Evolutionary conservation across 2,113 vertebrate genomes (phyloP), one percentile per base, ranked within the genome.

Genomic region (Syngnathus floridae): DNA sequence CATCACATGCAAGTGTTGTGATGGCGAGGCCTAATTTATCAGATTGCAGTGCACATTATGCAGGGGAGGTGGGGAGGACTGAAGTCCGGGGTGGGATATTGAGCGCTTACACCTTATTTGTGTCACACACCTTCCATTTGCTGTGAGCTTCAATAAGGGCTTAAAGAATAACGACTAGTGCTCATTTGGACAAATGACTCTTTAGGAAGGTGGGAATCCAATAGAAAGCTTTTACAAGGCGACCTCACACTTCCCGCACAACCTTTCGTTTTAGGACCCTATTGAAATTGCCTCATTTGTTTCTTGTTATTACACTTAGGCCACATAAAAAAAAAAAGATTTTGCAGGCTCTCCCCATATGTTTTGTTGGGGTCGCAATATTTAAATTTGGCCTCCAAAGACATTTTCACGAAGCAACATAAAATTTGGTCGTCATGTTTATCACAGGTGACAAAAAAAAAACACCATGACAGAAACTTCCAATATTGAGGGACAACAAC

Each of bases 21-120:
- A 93, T 94, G 92, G 82, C 76, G 78, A 79, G 83, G 90, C 86
- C 85, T 22, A 68, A 87, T 87, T 91, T 88, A 91, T 92, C 90
- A 90, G 87, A 90, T 87, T 90, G 87, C 88, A 86, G 78, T 71
- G 72, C 76, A 79, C 88, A 90, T 91, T 91, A 90, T 92, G 88
- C 90, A 88, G 76, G 71, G 36, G 62, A 57, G 77, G 51, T 70
- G 54, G 72, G 49, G 66, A 56, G 70, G 21, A 73, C 31, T 35
- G 70, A 19, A 73, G 38, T 35, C 38, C 52, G 41, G 68, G 70
- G 78, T 37, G 76, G 69, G 79, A 49, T 87, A 91, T 89, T 82
- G 90, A 91, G 88, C 84, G 87, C 87, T 86, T 88, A 85, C 86
- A 86, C 87, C 86, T 86, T 77, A 84, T 87, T 89, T 87, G 87